These are phyloP conservation scores for Urocyon cinereoargenteus DNA, from an alignment of 2,797 vertebrate genomes.

Conservation along the genomic window DNA sequence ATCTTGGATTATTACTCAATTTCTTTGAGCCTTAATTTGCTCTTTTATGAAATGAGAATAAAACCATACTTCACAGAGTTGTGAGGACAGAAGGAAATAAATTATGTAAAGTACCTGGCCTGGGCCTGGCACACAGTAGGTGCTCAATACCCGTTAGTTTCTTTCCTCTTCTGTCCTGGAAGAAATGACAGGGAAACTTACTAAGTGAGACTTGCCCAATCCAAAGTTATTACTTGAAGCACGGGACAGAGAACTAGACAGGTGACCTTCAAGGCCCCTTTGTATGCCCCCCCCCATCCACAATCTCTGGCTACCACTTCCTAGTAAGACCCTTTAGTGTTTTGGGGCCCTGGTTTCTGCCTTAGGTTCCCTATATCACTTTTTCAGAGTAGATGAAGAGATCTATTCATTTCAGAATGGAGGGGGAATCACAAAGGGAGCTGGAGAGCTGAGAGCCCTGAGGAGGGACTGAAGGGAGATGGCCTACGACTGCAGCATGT, in stretches of 20 bases:
- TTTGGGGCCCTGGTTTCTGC: constrained; percentile 41
- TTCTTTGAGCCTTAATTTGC: constrained; percentile 63
- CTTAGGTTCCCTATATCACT: background rate
- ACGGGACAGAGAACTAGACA: constrained; percentile 72
- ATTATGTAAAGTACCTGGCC: constrained; percentile 84
- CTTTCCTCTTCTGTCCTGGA: constrained; percentile 85
- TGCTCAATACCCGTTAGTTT: constrained; percentile 84
- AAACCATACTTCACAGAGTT: constrained; percentile 78
- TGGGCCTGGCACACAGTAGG: constrained; percentile 84
- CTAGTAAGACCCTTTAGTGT: constrained; percentile 45
- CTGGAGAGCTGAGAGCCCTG: background rate
- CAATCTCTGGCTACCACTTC: constrained; percentile 12
- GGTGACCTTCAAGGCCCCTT: constrained; percentile 54
- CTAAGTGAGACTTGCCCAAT: constrained; percentile 82
- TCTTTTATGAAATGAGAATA: constrained; percentile 79
- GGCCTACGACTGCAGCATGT: background rate
- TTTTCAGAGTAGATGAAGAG: background rate
- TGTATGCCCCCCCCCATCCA: constrained; percentile 48
- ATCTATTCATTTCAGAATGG: constrained; percentile 44
- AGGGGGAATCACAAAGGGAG: background rate
- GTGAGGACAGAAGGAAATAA: constrained; percentile 84
- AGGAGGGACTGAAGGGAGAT: background rate
- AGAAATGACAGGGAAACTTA: constrained; percentile 84
- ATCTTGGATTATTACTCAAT: constrained; percentile 62
- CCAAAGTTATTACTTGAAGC: constrained; percentile 75